Percentiles rank a stretch among this genome's conserved stretches.
These are phyloP conservation scores for Allygus modestus DNA, from an alignment of 2,888 invertebrate genomes.

Conservation along the genomic window DNA sequence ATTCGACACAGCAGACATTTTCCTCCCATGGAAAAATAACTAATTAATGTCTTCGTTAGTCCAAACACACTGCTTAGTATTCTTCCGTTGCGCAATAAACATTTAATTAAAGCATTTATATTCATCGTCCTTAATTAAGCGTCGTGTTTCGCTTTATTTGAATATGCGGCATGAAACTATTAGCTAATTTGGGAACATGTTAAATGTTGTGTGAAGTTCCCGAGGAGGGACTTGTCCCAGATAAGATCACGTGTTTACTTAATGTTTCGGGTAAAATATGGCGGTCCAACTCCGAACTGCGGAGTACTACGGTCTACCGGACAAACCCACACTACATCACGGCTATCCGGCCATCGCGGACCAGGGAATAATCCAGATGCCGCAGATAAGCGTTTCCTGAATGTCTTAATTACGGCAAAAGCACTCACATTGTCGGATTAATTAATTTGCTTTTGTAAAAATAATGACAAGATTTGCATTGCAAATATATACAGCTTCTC, in stretches of 20 bases:
- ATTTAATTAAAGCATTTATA: slow-evolving; percentile 34
- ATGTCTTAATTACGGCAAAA: slow-evolving; percentile 49
- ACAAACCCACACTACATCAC: slow-evolving; percentile 35
- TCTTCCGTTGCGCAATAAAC: slow-evolving; percentile 23
- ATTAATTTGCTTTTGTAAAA: slow-evolving; percentile 44
- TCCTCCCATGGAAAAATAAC: background rate
- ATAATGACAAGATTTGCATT: slow-evolving; percentile 38
- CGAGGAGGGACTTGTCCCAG: slow-evolving; percentile 14
- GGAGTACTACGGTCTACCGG: slow-evolving; percentile 30
- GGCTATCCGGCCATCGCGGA: background rate
- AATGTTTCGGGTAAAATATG: slow-evolving; percentile 40
- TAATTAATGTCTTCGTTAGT: slow-evolving; percentile 23
- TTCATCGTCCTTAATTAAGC: slow-evolving; percentile 40
- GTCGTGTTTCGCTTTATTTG: slow-evolving; percentile 43
- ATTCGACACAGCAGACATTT: background rate
- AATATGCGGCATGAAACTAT: slow-evolving; percentile 43
- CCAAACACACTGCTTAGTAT: background rate
- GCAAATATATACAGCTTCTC: slow-evolving; percentile 23
- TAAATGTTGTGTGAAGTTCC: slow-evolving; percentile 45
- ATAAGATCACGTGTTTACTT: slow-evolving; percentile 50
- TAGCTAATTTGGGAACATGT: slow-evolving; percentile 45
- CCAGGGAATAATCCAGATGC: slow-evolving; percentile 17
- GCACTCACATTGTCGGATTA: slow-evolving; percentile 46
- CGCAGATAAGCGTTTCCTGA: slow-evolving; percentile 29
- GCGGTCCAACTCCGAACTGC: slow-evolving; percentile 16